Evolutionary conservation across 2,113 vertebrate species (phyloP), one percentile per base, ranked within the genome.

Genomic region (Cyanoderma ruficeps): DNA sequence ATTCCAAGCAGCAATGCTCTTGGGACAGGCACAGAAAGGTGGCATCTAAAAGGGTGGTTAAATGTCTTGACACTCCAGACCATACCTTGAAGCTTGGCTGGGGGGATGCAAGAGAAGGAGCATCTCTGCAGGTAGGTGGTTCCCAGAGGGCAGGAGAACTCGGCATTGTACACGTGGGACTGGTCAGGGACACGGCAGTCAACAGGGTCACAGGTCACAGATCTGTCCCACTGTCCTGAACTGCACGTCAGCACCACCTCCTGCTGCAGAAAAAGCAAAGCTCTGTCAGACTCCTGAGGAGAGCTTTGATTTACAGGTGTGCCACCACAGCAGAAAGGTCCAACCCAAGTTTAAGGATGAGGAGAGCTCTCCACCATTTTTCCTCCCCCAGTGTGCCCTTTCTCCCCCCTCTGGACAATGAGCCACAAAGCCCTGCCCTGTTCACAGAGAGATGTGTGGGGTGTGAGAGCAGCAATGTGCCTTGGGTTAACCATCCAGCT

Each of bases 21-120:
- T 25, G 7, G 39, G 49, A 59, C 24, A 74, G 30, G 53, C 39
- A 24, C 0, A 1, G 24, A 67, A 67, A 87, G 28, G 16, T 23
- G 21, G 13, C 28, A 72, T 23, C 18, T 44, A 20, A 41, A 25
- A 47, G 21, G 22, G 25, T 18, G 14, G 8, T 67, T n/a, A 24
- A 35, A 17, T 11, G 4, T 39, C 22, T 55, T 6, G 7, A 50
- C 4, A 9, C 33, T 56, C 13, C n/a, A 82, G 33, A 89, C 27
- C 5, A 2, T 98, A 99, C 99, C 99, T 98, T 99, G 99, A 67
- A 99, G 98, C 89, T 98, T 99, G 71, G 99, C 98, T 41, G 99
- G 99, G n/a, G 98, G 95, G n/a, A 98, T 97, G 94, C 99, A 99
- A 77, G 98, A 98, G 90, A 99, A 98, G 27, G 97, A 99, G 75